Evolutionary conservation across 2,113 vertebrate genomes (phyloP), one percentile per base, ranked within the genome.

Genomic region (Puma concolor): DNA sequence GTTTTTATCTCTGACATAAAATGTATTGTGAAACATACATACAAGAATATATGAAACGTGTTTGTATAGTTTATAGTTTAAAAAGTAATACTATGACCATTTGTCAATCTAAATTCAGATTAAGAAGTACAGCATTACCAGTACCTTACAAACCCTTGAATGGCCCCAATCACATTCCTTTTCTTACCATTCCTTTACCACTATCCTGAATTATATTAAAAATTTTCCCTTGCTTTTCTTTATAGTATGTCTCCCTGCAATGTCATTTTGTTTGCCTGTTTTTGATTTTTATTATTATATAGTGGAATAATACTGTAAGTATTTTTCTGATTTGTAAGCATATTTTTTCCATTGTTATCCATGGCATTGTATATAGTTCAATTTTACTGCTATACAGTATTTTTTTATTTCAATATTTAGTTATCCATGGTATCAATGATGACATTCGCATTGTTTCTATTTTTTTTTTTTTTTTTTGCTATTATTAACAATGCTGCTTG

Each of bases 1-100:
- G 13, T 69, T 87, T 95, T 92, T 87, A 91, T 91, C 41, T 87
- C 14, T n/a, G 33, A 81, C n/a, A 50, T 95, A 84, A 82, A 74
- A 54, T 41, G 10, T 84, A 57, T 31, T 71, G 38, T 80, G 54
- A 92, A 92, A 92, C 21, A 72, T n/a, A 85, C 12, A 9, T 74
- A 21, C 8, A 44, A 95, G 64, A 87, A 64, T 50, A 38, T 52
- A 52, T n/a, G n/a, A 81, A 74, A 72, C 17, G 25, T 60, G 80
- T 60, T 95, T 77, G 38, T 79, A 87, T 7, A n/a, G 11, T 17
- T 80, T 27, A 38, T 52, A 86, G 52, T 92, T 86, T 19, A 79
- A 95, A 72, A 92, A 72, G 64, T 41, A 74, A 64, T 50, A 71
- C 64, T 41, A 2, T 60, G 82, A 71, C 79, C 19, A 27, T 27